These are phyloP conservation scores for Rhabdophis nuchalis DNA, from an alignment of 2,797 vertebrate species.

Conservation along the genomic window DNA sequence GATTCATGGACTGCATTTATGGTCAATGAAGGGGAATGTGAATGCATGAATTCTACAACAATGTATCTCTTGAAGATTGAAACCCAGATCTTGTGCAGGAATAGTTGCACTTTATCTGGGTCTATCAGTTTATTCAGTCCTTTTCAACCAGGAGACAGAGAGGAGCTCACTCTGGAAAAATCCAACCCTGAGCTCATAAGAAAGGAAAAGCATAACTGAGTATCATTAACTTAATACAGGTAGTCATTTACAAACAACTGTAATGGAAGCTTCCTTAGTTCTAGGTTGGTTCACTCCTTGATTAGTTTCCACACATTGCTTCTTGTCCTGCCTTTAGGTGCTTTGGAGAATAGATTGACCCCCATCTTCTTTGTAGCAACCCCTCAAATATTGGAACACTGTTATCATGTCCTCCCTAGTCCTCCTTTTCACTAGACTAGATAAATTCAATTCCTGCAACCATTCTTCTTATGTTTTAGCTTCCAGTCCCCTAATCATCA, in stretches of 20 bases:
- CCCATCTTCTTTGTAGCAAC: background rate
- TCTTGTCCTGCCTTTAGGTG: background rate
- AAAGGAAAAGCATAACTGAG: background rate
- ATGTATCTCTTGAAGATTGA: background rate
- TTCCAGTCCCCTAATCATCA: background rate
- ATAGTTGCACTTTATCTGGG: background rate
- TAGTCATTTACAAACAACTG: background rate
- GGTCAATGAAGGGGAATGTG: background rate
- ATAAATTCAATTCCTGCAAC: background rate
- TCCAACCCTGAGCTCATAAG: background rate
- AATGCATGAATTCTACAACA: background rate
- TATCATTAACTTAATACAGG: background rate
- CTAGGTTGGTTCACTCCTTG: background rate
- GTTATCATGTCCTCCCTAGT: background rate
- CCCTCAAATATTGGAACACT: background rate
- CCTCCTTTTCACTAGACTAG: background rate
- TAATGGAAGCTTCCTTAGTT: background rate
- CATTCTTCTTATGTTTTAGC: background rate
- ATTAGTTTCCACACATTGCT: background rate
- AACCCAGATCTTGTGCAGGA: background rate
- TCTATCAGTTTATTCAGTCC: background rate
- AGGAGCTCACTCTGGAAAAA: background rate
- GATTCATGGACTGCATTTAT: background rate
- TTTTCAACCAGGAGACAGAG: background rate
- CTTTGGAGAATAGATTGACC: background rate